Conservation (phyloP, 37 sponge, comb jelly and placozoan species). For the Mnemiopsis leidyi region DNA sequence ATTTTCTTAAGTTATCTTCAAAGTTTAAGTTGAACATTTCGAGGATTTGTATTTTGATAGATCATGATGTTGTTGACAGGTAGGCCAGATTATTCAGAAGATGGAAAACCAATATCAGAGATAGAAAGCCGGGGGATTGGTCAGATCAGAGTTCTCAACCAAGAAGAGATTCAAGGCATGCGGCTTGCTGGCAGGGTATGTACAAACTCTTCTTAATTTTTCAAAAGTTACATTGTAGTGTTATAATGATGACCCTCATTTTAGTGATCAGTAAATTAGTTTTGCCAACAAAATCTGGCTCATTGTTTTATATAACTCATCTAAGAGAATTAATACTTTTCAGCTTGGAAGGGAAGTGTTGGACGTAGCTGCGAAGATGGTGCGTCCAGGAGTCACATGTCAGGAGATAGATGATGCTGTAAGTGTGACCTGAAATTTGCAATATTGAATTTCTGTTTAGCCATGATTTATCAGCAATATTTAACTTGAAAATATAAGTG, state of each 20-base stretch:
- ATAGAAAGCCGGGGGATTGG: conserved; percentile 68
- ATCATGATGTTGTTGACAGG: neutral
- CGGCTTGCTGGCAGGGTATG: conserved; percentile 73
- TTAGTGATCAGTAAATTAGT: too few species aligned
- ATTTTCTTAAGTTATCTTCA: too few species aligned
- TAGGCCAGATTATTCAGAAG: conserved; percentile 55
- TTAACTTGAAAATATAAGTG: too few species aligned
- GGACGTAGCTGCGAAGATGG: conserved; percentile 74
- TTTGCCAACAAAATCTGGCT: too few species aligned
- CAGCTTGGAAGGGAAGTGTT: conserved; percentile 89
- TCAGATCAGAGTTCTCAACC: conserved; percentile 71
- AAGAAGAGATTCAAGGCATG: conserved; percentile 80
- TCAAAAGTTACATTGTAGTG: neutral
- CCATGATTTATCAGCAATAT: too few species aligned
- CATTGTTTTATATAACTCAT: too few species aligned
- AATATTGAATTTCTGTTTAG: too few species aligned
- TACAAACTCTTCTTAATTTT: neutral
- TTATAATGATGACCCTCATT: too few species aligned
- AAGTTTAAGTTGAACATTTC: conserved; percentile 3
- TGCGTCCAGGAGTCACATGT: conserved; percentile 77
- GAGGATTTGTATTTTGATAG: neutral
- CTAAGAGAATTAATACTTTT: too few species aligned
- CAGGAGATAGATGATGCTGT: conserved; percentile 63
- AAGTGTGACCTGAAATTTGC: too few species aligned
- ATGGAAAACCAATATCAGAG: conserved; percentile 79